These are phyloP conservation scores for Stenolophus ochropezus DNA, from an alignment of 2,888 invertebrate genomes.

Conservation along the genomic window DNA sequence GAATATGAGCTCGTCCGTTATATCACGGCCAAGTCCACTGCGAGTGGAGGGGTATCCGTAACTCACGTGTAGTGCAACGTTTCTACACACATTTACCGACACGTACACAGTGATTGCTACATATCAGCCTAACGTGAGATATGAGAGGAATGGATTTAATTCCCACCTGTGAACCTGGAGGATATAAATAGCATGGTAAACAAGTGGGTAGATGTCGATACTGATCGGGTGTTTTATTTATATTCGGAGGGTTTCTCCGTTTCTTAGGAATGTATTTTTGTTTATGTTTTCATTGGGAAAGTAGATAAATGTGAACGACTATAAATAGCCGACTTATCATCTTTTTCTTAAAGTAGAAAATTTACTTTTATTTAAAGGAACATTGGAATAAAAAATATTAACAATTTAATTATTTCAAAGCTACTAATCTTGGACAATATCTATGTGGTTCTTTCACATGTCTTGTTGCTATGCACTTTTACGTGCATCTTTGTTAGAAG, in stretches of 20 bases:
- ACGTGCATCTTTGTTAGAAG: too few relatives aligned
- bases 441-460: too few relatives aligned
- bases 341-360: too few relatives aligned
- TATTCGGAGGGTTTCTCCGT: neutral
- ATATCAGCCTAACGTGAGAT: neutral
- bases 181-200: constrained; percentile 1
- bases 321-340: too few relatives aligned
- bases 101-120: neutral
- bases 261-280: neutral
- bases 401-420: too few relatives aligned
- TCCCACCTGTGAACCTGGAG: neutral
- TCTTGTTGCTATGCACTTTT: too few relatives aligned
- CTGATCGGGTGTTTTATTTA: neutral
- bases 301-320: too few relatives aligned
- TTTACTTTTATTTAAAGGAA: too few relatives aligned
- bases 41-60: neutral
- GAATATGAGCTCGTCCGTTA: neutral
- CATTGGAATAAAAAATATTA: too few relatives aligned
- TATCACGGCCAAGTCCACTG: neutral
- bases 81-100: neutral
- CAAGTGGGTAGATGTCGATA: constrained; percentile 19
- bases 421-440: too few relatives aligned
- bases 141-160: neutral
- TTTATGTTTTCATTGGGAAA: neutral
- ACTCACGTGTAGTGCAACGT: constrained; percentile 27